phyloP scores from a whole-genome alignment of 2,797 vertebrate genomes.

The Protonibea diacanthus region DNA sequence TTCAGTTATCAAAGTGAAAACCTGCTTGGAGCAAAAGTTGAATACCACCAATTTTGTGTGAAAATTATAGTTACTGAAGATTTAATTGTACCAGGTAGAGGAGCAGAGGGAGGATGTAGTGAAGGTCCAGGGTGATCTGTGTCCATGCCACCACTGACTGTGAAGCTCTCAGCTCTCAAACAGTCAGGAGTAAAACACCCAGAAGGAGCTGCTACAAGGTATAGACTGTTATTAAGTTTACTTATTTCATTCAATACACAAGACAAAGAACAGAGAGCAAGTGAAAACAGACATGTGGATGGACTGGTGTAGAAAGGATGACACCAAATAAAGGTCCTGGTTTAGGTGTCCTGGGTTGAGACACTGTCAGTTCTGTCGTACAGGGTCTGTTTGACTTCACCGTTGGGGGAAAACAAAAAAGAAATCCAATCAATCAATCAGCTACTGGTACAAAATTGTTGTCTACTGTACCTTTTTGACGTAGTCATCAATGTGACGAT shows the following conservation, averaged over 20 bases:
- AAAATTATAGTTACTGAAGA: background rate
- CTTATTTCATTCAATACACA: background rate
- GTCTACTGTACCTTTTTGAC: background rate
- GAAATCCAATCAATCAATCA: background rate
- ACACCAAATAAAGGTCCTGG: background rate
- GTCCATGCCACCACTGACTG: constrained; percentile 54
- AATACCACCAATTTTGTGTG: background rate
- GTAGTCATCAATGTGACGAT: background rate
- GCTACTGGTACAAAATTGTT: background rate
- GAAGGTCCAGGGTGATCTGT: constrained; percentile 78
- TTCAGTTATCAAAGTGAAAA: background rate
- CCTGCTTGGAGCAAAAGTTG: constrained; percentile 5
- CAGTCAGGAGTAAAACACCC: background rate
- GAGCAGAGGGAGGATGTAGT: constrained; percentile 73
- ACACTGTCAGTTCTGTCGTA: background rate
- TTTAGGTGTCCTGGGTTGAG: background rate
- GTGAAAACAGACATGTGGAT: background rate
- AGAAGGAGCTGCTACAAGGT: background rate
- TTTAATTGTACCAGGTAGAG: constrained; percentile 39
- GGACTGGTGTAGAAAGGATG: background rate
- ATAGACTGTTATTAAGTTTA: background rate
- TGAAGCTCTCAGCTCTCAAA: background rate
- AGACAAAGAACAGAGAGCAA: background rate
- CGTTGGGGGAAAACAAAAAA: background rate
- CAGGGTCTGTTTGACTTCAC: background rate